Base-by-base conservation (phyloP, 2,113 vertebrate genomes). In the Rhinogobius similis region DNA sequence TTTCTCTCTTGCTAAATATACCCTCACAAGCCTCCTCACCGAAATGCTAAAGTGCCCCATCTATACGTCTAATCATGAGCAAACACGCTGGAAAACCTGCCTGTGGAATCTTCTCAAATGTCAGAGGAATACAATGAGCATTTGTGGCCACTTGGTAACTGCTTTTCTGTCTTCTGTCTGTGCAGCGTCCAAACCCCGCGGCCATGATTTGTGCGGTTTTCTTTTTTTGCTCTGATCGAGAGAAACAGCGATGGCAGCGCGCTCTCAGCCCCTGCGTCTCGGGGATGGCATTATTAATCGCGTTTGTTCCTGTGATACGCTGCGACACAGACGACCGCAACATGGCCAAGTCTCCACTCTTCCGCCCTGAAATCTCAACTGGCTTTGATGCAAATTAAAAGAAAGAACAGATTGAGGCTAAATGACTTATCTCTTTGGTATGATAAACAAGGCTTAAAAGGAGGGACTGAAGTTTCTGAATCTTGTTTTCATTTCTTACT, bases 151-250 rank as follows among this genome's bases (percentile, higher is more conserved):
- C 43, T 26, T 24, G 11, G 23, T 23, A 43, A 76, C 75, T 53
- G 59, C 48, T 48, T 36, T 64, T 75, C 66, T 77, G 65, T 86
- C 62, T 46, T 67, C 65, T 26, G 68, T 41, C 69, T 2, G 14
- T 52, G n/a, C 50, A 56, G 72, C 9, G 46, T n/a, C 46, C 46
- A 50, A 50, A 21, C 18, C 80, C 83, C 81, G 76, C 5, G 81
- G 88, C 88, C 70, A 77, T 9, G 63, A 83, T 87, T 82, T 72
- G 78, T 76, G 75, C 84, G 75, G 71, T 77, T 87, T 89, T 75
- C 78, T 78, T 36, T 87, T 88, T 84, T 77, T 85, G 77, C 75
- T 87, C 77, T 79, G 88, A 86, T 87, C 82, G 86, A 76, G 84
- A 81, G 72, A 81, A 71, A 77, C 72, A 79, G 70, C 14, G 27